These are phyloP conservation scores for Camelus dromedarius DNA, from an alignment of 2,113 vertebrate species.

Conservation along the genomic window DNA sequence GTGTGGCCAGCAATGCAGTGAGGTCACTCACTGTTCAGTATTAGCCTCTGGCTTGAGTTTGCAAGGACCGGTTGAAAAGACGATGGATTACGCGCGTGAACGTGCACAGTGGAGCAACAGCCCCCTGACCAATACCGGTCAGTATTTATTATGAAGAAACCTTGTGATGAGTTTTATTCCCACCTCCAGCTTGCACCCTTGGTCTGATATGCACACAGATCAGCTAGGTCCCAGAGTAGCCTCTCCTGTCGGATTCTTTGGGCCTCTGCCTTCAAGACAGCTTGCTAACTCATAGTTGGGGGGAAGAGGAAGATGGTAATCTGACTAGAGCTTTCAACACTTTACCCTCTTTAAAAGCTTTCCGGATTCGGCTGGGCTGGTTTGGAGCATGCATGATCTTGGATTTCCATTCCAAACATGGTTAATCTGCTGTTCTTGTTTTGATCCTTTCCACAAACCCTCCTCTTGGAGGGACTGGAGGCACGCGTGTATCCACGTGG, in stretches of 20 bases:
- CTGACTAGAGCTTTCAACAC: neutral
- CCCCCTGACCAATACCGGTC: neutral
- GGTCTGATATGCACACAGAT: neutral
- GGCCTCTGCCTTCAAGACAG: neutral
- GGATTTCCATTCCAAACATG: conserved; percentile 45
- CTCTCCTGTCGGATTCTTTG: neutral
- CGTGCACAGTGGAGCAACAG: neutral
- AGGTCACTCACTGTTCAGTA: neutral
- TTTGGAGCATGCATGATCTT: neutral
- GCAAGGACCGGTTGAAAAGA: neutral
- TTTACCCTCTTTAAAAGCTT: neutral
- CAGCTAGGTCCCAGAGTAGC: neutral
- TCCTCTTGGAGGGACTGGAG: neutral
- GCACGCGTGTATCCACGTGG: fast-evolving
- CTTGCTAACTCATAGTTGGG: neutral
- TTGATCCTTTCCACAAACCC: neutral
- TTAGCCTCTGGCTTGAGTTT: neutral
- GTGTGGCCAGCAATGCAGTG: neutral
- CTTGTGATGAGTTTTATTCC: neutral
- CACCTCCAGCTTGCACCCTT: neutral
- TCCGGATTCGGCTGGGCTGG: neutral
- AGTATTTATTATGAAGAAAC: neutral
- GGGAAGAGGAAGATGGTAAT: neutral
- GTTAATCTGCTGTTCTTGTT: neutral
- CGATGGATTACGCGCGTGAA: neutral